phyloP scores from a whole-genome alignment of 2,888 invertebrate species.

The Proisotoma minuta region DNA sequence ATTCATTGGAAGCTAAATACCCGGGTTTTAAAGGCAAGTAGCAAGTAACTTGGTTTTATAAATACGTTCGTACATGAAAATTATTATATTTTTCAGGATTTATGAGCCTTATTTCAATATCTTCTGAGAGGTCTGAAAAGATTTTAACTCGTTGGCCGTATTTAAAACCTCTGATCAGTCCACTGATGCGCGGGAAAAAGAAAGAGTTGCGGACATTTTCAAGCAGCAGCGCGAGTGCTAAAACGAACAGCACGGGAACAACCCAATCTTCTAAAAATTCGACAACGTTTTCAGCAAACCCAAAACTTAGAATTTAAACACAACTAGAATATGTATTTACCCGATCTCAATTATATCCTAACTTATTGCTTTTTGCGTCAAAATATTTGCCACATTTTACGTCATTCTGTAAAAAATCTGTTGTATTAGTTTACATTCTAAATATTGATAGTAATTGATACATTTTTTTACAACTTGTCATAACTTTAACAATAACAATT shows the following conservation, averaged over 20 bases:
- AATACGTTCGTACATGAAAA: not conserved
- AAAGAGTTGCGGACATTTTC: constrained; percentile 23
- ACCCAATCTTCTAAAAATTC: constrained; percentile 8
- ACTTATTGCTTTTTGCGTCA: no score
- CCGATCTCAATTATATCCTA: no score
- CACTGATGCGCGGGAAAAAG: constrained; percentile 27
- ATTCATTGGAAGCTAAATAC: constrained; percentile 38
- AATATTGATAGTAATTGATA: no score
- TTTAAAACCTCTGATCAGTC: constrained; percentile 32
- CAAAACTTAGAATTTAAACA: no score
- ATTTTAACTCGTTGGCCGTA: constrained; percentile 27
- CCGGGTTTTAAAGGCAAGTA: constrained; percentile 36
- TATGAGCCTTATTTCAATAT: constrained; percentile 30
- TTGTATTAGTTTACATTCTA: no score
- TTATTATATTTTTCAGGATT: constrained; percentile 19
- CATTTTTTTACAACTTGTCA: no score
- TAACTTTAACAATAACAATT: no score
- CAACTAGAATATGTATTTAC: no score
- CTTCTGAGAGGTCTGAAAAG: constrained; percentile 30
- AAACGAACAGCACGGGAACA: constrained; percentile 35
- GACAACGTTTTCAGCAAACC: no score
- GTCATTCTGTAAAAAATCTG: no score
- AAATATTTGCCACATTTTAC: no score
- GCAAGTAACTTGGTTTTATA: not conserved
- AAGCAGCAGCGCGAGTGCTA: no score